Conservation (phyloP, 2,113 vertebrate species). For the Hucho hucho region DNA sequence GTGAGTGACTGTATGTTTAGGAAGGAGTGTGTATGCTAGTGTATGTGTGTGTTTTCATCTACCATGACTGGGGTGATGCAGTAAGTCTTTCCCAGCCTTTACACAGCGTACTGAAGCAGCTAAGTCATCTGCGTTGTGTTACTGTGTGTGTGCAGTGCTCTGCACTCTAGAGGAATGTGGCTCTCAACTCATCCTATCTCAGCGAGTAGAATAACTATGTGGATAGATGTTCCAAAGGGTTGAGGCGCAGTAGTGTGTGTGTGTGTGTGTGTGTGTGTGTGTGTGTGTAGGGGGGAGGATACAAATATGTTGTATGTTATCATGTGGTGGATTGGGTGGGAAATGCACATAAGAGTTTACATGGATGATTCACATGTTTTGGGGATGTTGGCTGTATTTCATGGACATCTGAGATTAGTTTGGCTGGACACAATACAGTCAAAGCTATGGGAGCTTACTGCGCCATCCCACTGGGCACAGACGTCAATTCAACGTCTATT, state of each 20-base stretch:
- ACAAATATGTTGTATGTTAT: too few relatives aligned
- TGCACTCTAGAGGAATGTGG: slow-evolving; percentile 62
- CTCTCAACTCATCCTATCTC: slow-evolving; percentile 51
- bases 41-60: background rate
- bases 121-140: slow-evolving; percentile 54
- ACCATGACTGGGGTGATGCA: slow-evolving; percentile 11
- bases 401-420: too few relatives aligned
- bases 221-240: too few relatives aligned
- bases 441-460: background rate
- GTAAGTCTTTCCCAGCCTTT: slow-evolving; percentile 13
- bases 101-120: slow-evolving; percentile 14
- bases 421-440: too few relatives aligned
- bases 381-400: too few relatives aligned
- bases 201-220: slow-evolving; percentile 1
- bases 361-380: too few relatives aligned
- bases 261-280: background rate
- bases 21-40: too few relatives aligned
- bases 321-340: too few relatives aligned
- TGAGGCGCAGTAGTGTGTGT: slow-evolving; percentile 9
- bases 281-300: slow-evolving; percentile 3
- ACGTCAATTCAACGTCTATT: too few relatives aligned
- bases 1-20: background rate
- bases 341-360: background rate
- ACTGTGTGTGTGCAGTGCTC: slow-evolving; percentile 42
- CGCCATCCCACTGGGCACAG: background rate